phyloP scores from a whole-genome alignment of 2,113 vertebrate genomes.

The Siphamia tubifer region DNA sequence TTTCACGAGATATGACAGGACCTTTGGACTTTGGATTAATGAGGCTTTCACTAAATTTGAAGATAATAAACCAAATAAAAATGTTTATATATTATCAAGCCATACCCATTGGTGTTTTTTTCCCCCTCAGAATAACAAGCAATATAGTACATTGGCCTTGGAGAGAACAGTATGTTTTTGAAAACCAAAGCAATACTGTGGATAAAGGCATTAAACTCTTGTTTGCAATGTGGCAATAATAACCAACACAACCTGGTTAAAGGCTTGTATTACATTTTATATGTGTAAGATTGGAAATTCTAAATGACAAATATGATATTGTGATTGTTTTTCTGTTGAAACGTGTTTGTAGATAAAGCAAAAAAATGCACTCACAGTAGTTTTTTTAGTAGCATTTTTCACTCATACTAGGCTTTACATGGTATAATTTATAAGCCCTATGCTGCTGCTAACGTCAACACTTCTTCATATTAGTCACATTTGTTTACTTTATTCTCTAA shows the following conservation, averaged over 20 bases:
- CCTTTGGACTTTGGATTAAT: neutral
- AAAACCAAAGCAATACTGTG: neutral
- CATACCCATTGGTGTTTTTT: neutral
- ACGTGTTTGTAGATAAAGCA: slow-evolving; percentile 11
- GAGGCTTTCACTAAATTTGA: neutral
- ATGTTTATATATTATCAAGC: neutral
- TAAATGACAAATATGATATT: slow-evolving; percentile 30
- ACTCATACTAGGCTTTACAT: slow-evolving; percentile 9
- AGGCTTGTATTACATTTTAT: slow-evolving; percentile 14
- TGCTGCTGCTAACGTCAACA: slow-evolving; percentile 55
- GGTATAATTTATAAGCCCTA: slow-evolving; percentile 33
- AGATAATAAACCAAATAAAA: neutral
- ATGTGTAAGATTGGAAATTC: slow-evolving; percentile 13
- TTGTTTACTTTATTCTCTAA: slow-evolving; percentile 65
- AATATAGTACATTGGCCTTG: neutral
- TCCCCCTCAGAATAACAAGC: slow-evolving; percentile 9
- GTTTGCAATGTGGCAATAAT: neutral
- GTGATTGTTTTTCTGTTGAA: slow-evolving; percentile 18
- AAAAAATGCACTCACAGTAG: neutral
- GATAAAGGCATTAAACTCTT: slow-evolving; percentile 22
- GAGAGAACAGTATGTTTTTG: neutral
- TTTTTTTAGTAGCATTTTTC: slow-evolving; percentile 14
- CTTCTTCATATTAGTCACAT: slow-evolving; percentile 65
- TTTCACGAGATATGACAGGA: neutral
- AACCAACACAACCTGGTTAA: slow-evolving; percentile 20